phyloP scores from a whole-genome alignment of 1,140 invertebrate species.

The Lethrus apterus region DNA sequence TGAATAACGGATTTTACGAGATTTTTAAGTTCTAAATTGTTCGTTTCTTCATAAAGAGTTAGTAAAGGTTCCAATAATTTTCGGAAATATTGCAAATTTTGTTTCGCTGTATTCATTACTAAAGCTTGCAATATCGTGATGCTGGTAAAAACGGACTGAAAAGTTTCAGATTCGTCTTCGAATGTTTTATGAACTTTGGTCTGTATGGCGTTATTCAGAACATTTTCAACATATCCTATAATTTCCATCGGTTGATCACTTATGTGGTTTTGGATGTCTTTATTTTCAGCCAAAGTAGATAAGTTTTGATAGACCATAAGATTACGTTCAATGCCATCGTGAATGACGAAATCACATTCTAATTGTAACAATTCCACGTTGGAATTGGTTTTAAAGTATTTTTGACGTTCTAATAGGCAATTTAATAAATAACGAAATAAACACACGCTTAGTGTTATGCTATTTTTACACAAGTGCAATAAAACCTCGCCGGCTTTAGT shows the following conservation, averaged over 20 bases:
- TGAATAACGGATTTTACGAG: conserved; percentile 24
- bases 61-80: conserved; percentile 17
- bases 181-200: conserved; percentile 32
- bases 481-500: conserved; percentile 16
- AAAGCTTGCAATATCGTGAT: conserved; percentile 45
- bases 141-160: conserved; percentile 41
- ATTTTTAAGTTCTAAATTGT: conserved; percentile 24
- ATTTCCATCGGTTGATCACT: conserved; percentile 35
- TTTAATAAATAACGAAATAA: conserved; percentile 27
- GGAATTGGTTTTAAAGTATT: conserved; percentile 23
- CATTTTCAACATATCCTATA: conserved; percentile 29
- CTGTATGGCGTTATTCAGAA: conserved; percentile 26
- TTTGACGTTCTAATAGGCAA: conserved; percentile 19
- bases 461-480: conserved; percentile 17
- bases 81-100: conserved; percentile 27
- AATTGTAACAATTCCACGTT: conserved; percentile 21
- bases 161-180: conserved; percentile 24
- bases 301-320: conserved; percentile 27
- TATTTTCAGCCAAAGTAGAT: conserved; percentile 35
- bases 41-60: conserved; percentile 25
- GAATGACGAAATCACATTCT: conserved; percentile 23
- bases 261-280: conserved; percentile 39
- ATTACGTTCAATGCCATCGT: conserved; percentile 23
- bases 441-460: conserved; percentile 10
- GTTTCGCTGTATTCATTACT: conserved; percentile 29